Evolutionary conservation across 2,113 vertebrate species (phyloP).

Genomic region (Herpetotheres cachinnans): DNA sequence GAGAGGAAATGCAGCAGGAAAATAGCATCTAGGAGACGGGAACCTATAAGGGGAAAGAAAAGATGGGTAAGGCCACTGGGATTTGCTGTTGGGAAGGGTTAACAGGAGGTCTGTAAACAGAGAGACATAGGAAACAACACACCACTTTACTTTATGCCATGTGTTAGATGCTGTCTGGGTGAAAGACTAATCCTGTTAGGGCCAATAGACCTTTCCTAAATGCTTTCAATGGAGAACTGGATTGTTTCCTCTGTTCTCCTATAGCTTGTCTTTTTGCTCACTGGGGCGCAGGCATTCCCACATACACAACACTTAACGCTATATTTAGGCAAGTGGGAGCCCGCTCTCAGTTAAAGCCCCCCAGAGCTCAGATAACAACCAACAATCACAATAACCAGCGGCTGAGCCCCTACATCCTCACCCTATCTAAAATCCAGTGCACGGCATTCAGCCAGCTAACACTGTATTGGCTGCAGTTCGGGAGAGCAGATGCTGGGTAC

Average conservation of each 20-base stretch:
- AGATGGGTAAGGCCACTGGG: background rate
- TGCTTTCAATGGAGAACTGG: background rate
- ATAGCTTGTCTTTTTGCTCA: background rate
- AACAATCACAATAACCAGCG: background rate
- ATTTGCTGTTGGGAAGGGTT: background rate
- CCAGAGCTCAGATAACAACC: conserved; percentile 10
- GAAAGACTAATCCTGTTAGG: conserved; percentile 26
- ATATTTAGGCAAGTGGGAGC: conserved; percentile 1
- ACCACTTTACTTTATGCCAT: background rate
- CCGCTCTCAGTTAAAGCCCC: background rate
- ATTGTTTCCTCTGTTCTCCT: background rate
- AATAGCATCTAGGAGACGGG: background rate
- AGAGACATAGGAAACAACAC: background rate
- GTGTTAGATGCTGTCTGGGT: background rate
- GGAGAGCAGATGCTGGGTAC: background rate
- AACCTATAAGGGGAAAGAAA: background rate
- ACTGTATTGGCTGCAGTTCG: background rate
- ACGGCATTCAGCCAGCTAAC: background rate
- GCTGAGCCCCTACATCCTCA: background rate
- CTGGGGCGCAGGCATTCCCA: background rate
- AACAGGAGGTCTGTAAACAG: background rate
- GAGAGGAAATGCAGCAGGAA: background rate
- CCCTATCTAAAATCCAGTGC: background rate
- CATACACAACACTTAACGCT: background rate
- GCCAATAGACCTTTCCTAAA: conserved; percentile 12